Conservation (phyloP, 2,888 invertebrate genomes). For the Blastobasis adustella region DNA sequence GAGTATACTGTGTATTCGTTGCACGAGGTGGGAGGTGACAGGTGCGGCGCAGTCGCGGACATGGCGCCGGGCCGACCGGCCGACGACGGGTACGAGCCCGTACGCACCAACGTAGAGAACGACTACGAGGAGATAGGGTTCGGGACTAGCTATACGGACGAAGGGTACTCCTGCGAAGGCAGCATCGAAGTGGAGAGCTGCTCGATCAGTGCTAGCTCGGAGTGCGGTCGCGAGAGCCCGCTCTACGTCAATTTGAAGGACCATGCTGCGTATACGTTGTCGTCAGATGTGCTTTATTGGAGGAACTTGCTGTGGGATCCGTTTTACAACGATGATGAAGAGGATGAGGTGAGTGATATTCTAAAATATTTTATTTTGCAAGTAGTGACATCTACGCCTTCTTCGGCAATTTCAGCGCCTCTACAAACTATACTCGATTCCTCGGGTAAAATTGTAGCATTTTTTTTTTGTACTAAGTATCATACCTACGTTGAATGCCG, state of each 20-base stretch:
- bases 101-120: constrained; percentile 58
- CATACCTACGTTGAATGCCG: too few relatives aligned
- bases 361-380: neutral
- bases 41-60: constrained; percentile 51
- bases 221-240: constrained; percentile 61
- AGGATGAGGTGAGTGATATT: constrained; percentile 60
- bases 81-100: constrained; percentile 67
- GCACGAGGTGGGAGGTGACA: constrained; percentile 62
- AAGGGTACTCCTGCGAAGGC: constrained; percentile 63
- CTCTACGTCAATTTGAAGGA: constrained; percentile 65
- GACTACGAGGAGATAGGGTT: constrained; percentile 68
- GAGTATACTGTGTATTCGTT: constrained; percentile 56
- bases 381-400: neutral
- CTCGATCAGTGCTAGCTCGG: constrained; percentile 62
- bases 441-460: too few relatives aligned
- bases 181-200: constrained; percentile 67
- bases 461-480: too few relatives aligned
- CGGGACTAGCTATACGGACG: constrained; percentile 56
- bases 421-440: too few relatives aligned
- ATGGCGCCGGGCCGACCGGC: constrained; percentile 63
- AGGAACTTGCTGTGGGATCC: constrained; percentile 64
- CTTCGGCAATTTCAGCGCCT: too few relatives aligned
- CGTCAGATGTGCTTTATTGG: constrained; percentile 72
- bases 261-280: constrained; percentile 61
- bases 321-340: constrained; percentile 71